Percentiles rank a stretch among this genome's conserved stretches.
Evolutionary conservation across 2,797 vertebrate species (phyloP).

Genomic region (Silurus lanzhouensis): DNA sequence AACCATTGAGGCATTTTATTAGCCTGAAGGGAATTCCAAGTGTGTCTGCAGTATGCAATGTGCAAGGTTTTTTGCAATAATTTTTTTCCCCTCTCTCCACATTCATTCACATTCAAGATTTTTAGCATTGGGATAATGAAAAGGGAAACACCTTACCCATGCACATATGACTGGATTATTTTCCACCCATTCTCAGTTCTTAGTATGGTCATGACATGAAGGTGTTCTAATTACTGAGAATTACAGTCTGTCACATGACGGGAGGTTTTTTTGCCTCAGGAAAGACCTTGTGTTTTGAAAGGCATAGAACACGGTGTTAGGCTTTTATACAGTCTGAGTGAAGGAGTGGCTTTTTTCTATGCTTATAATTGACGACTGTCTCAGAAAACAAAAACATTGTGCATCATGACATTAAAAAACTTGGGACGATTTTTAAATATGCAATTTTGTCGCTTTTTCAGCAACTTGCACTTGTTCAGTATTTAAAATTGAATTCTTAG

Average conservation of each 20-base stretch:
- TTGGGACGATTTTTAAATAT: neutral
- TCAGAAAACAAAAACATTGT: neutral
- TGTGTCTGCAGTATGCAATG: constrained; percentile 26
- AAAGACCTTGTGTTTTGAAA: neutral
- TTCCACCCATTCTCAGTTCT: neutral
- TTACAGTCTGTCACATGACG: neutral
- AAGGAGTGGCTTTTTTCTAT: neutral
- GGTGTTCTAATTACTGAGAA: neutral
- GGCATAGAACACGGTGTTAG: neutral
- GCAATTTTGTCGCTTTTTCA: neutral
- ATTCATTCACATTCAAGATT: neutral
- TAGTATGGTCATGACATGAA: neutral
- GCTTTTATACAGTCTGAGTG: neutral
- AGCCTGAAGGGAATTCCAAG: constrained; percentile 34
- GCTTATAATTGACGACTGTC: neutral
- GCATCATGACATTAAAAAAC: neutral
- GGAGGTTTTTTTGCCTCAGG: neutral
- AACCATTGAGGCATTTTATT: constrained; percentile 53
- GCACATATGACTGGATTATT: neutral
- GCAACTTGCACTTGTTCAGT: neutral
- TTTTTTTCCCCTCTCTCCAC: neutral
- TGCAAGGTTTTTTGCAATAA: too few relatives aligned
- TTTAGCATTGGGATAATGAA: neutral
- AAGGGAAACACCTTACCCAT: too few relatives aligned
- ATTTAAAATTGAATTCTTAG: neutral